Base-by-base conservation (phyloP, 2,888 invertebrate genomes). In the Stenolophus ochropezus region DNA sequence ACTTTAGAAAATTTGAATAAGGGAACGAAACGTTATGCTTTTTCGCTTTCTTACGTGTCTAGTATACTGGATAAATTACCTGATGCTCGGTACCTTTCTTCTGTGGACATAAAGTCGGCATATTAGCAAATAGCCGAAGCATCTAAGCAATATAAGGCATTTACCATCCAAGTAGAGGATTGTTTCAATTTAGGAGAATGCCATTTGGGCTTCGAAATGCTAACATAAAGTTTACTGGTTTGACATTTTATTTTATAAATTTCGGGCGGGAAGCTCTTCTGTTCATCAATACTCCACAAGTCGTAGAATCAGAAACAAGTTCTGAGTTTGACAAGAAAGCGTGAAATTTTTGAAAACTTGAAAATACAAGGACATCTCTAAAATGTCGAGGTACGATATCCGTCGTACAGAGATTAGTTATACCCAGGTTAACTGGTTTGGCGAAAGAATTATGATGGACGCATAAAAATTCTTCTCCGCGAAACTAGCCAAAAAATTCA, bases 61-160 rank as follows among this genome's bases (percentile, higher is more conserved):
- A 82, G 82, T 20, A 85, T 85, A 0, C 69, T 86, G 16, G 85
- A 86, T 11, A 84, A 84, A 20, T 80, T 86, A 0, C 65, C 84
- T 4, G 71, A 82, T 8, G 85, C 85, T 0, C 80, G 82, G 16
- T 86, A 85, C 58, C 82, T 86, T 14, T 83, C 84, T 8, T 85
- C 83, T 1, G 16, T 85, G 0, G 85, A 86, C 69, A 27, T 85
- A 5, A 85, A 85, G 14, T 84, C 85, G 18, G 87, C 85, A 0
- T 87, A 86, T 82, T 86, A 85, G 85, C 86, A 87, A 82, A 81
- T 85, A 18, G 71, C 58, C 0, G 51, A 73, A n/a, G 81, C 82
- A 4, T 84, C 85, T 33, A 78, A 81, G 61, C 82, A 82, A 1
- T 82, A 85, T 2, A 86, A 86, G 20, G 86, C 86, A 3, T 86